Evolutionary conservation across 2,797 vertebrate species (phyloP), one percentile per base, ranked within the genome.

Genomic region (Hyperoplus lanceolatus): DNA sequence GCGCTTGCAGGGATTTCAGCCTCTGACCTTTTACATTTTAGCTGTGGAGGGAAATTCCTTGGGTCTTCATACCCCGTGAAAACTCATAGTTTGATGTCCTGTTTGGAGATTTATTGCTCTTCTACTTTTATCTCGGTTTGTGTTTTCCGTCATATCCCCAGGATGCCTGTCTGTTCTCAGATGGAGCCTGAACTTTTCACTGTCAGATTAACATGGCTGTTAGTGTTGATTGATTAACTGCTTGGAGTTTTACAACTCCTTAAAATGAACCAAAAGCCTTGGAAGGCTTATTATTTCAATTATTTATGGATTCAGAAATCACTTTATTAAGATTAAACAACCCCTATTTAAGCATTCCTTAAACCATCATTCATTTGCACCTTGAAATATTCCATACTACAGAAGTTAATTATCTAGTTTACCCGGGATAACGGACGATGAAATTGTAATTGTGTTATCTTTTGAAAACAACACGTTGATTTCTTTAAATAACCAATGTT

Each of bases 121-220:
- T 38, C 50, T 21, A 5, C 5, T 55, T 51, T 39, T 4, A 16
- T 12, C 1, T 59, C 6, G 2, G 0, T 57, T 43, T 57, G 2
- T 62, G 21, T 29, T 74, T 53, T 58, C n/a, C 46, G 68, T 29
- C 55, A 41, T 49, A 15, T 61, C 56, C 29, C 57, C 68, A 67
- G 43, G 61, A 61, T 59, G 48, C 59, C 8, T 46, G 0, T 60
- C 29, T 39, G 11, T 4, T 38, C 9, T 46, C 42, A 38, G 3
- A n/a, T 5, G 38, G 56, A 58, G 39, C 8, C 15, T 36, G 42
- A 15, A 2, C 2, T 41, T 50, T 45, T 45, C 50, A 46, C 10
- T 5, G 50, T 48, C 0, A 11, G 36, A 65, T 58, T 8, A 69
- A 16, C 3, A n/a, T 53, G 54, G 39, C 36, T 43, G 14, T 48